Evolutionary conservation across 92 coral and sea anemone genomes (phyloP), one percentile per base, ranked within the genome.

Genomic region (Diadumene lineata): DNA sequence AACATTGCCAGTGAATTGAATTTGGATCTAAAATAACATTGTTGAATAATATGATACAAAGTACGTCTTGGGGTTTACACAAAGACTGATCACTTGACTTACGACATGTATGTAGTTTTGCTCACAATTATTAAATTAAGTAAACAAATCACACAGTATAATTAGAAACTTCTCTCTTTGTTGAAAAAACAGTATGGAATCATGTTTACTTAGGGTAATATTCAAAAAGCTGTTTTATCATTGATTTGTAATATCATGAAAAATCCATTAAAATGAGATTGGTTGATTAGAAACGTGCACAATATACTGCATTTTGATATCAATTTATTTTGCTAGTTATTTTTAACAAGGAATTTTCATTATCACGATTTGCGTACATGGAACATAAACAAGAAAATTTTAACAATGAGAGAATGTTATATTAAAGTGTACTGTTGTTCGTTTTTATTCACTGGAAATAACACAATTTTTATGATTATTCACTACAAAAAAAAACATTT

Each of bases 321-420:
- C n/a, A n/a, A n/a, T n/a, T n/a, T n/a, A 57, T 55, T 16, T 72
- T 56, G 19, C 34, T 72, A 31, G 51, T 31, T 56, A 26, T 22
- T 66, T 72, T 56, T 72, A 72, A 72, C 77, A n/a, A 56, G 57
- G 57, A n/a, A n/a, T n/a, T n/a, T n/a, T n/a, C n/a, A n/a, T n/a
- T n/a, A n/a, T n/a, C n/a, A n/a, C n/a, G n/a, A n/a, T n/a, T n/a
- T n/a, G n/a, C n/a, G n/a, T n/a, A n/a, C n/a, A n/a, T n/a, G n/a
- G n/a, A n/a, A n/a, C n/a, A n/a, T n/a, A n/a, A n/a, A n/a, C n/a
- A n/a, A n/a, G n/a, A n/a, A n/a, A n/a, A n/a, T n/a, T n/a, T n/a
- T n/a, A n/a, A n/a, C n/a, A n/a, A n/a, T n/a, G n/a, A n/a, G n/a
- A n/a, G n/a, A n/a, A n/a, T n/a, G n/a, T n/a, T n/a, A n/a, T n/a